These are phyloP conservation scores for Chloropsis cyanopogon DNA, from an alignment of 2,113 vertebrate genomes.

Conservation along the genomic window DNA sequence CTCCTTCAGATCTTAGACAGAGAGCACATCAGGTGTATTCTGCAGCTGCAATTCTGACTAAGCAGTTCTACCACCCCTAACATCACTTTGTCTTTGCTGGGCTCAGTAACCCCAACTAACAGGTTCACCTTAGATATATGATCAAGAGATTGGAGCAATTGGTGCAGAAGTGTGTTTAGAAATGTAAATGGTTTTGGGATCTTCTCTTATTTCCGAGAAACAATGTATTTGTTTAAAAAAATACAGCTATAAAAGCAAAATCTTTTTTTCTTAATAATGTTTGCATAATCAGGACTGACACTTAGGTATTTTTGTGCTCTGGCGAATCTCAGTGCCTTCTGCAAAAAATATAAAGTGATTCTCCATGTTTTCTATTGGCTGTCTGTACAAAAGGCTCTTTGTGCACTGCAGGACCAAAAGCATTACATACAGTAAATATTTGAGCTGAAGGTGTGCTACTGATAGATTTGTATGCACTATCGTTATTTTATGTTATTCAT, in stretches of 20 bases:
- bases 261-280: not conserved
- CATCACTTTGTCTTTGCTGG: not conserved
- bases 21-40: not conserved
- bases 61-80: not conserved
- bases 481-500: not conserved
- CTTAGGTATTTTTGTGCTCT: not conserved
- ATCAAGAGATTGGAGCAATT: not conserved
- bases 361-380: not conserved
- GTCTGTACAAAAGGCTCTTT: constrained; percentile 36
- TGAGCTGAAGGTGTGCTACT: constrained; percentile 45
- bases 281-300: constrained; percentile 1
- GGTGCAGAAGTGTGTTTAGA: not conserved
- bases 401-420: constrained; percentile 6
- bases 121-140: not conserved
- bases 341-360: not conserved
- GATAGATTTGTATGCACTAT: constrained; percentile 19
- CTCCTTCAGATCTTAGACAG: not conserved
- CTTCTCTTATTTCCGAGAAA: not conserved
- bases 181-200: not conserved
- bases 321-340: not conserved
- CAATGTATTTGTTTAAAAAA: not conserved
- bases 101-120: not conserved
- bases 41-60: not conserved
- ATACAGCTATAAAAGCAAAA: not conserved
- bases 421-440: constrained; percentile 48